A percentile compares a stretch with the other conserved stretches of the same genome.
Conservation (phyloP, 2,888 invertebrate species). For the Drosophila mayaguana region DNA sequence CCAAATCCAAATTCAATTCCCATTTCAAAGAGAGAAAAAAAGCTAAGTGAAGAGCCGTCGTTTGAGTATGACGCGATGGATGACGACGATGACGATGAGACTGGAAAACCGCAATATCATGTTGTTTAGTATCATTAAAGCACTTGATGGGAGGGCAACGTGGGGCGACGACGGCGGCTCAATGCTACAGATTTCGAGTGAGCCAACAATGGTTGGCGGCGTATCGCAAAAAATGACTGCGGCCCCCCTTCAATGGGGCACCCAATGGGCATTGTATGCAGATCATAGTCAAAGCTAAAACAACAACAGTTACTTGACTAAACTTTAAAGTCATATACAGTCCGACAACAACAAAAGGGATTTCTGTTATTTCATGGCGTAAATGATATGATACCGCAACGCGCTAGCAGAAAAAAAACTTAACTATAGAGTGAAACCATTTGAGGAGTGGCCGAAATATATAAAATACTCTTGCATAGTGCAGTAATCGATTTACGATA, state of each 20-base stretch:
- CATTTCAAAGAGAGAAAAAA: slow-evolving; percentile 38
- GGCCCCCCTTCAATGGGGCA: slow-evolving; percentile 18
- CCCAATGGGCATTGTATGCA: slow-evolving; percentile 72
- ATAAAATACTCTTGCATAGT: slow-evolving; percentile 27
- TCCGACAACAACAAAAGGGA: slow-evolving; percentile 27
- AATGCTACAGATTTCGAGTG: slow-evolving; percentile 66
- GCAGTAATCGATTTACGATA: slow-evolving; percentile 56
- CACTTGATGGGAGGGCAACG: slow-evolving; percentile 8
- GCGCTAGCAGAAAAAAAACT: neutral
- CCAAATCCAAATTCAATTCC: slow-evolving; percentile 37
- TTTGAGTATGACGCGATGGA: slow-evolving; percentile 32
- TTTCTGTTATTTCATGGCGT: slow-evolving; percentile 33
- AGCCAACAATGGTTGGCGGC: slow-evolving; percentile 55
- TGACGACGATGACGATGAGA: slow-evolving; percentile 32
- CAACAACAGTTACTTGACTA: slow-evolving; percentile 44
- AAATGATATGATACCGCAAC: slow-evolving; percentile 64
- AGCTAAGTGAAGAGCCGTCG: slow-evolving; percentile 28
- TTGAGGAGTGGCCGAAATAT: slow-evolving; percentile 57
- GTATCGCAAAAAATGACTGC: slow-evolving; percentile 35
- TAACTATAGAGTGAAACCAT: slow-evolving; percentile 18
- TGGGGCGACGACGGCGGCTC: slow-evolving; percentile 10
- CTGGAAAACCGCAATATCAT: slow-evolving; percentile 68
- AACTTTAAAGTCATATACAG: slow-evolving; percentile 6
- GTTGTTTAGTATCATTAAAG: slow-evolving; percentile 71
- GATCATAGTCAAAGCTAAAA: slow-evolving; percentile 42